Evolutionary conservation across 2,113 vertebrate genomes (phyloP), one percentile per base, ranked within the genome.

Genomic region (Pseudopipra pipra): DNA sequence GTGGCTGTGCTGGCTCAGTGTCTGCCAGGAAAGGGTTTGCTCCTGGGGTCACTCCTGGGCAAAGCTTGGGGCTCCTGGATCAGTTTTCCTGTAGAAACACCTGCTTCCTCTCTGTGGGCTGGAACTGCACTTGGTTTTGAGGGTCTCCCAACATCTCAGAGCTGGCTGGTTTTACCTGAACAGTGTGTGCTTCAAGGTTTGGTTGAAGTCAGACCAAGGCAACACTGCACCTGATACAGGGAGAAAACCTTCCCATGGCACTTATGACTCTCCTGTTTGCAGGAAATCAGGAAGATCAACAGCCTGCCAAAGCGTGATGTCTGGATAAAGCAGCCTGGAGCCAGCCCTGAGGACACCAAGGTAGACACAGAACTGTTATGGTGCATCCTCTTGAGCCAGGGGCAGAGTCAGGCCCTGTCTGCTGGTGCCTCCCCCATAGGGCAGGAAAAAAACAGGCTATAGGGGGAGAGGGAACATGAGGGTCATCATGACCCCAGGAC

Each of bases 221-320:
- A 37, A 27, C 0, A 1, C 13, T 56, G 44, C 41, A 41, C 7
- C 9, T 0, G 2, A 41, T 20, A 14, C 18, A 5, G 14, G 17
- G 16, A 21, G 30, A 37, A n/a, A 44, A 33, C n/a, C 30, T 86
- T 21, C 24, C 46, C 5, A 20, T 66, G 78, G 25, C 35, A 7
- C 59, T 78, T n/a, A 30, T 1, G 2, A 15, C 35, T 85, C 55
- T 85, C 14, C 14, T 76, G 47, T 54, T 89, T 95, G 72, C 80
- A 99, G 99, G 98, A 98, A 81, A 83, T 98, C 88, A 98, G 97
- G 96, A 97, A 96, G 49, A 97, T 97, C 81, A 97, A 98, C 96
- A 98, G 98, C 93, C 95, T 73, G 55, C 79, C 91, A 51, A 98
- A 97, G 88, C 97, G 96, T 85, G 98, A 94, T 7, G 27, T 98